phyloP scores from a whole-genome alignment of 2,888 invertebrate species.

The Aleiodes leptofemur region DNA sequence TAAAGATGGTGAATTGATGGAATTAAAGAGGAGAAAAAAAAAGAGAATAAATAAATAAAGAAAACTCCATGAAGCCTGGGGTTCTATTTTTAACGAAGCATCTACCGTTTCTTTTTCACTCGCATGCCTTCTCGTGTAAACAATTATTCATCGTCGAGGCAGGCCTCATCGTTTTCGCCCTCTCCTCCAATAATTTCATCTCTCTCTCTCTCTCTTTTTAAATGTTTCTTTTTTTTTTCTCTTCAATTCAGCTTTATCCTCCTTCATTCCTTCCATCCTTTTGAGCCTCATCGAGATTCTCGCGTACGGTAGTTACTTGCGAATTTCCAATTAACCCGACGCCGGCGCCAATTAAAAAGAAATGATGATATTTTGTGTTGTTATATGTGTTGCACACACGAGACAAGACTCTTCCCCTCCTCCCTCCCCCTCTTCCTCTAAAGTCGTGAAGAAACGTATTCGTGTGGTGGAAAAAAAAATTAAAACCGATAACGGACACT shows the following conservation, averaged over 20 bases:
- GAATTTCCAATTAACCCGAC: constrained; percentile 47
- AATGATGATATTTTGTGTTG: constrained; percentile 36
- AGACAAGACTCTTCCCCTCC: background rate
- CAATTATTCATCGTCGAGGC: constrained; percentile 40
- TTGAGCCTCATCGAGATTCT: constrained; percentile 40
- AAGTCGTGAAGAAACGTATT: background rate
- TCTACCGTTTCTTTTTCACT: constrained; percentile 33
- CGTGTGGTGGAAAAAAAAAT: constrained; percentile 31
- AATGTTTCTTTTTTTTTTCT: constrained; percentile 26
- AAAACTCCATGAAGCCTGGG: constrained; percentile 17
- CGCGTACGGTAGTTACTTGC: constrained; percentile 43
- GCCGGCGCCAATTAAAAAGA: constrained; percentile 48
- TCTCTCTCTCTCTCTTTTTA: too few relatives aligned
- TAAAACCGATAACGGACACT: constrained; percentile 37
- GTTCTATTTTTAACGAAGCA: constrained; percentile 34
- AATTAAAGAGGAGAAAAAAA: background rate
- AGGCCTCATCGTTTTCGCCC: constrained; percentile 19
- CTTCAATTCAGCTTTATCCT: constrained; percentile 21
- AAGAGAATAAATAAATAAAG: background rate
- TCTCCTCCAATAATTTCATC: constrained; percentile 30
- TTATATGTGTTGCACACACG: constrained; percentile 26
- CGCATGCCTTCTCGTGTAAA: constrained; percentile 35
- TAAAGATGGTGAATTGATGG: constrained; percentile 1
- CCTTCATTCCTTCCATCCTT: constrained; percentile 28
- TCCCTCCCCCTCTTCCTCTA: too few relatives aligned